These are phyloP conservation scores for Carassius gibelio DNA, from an alignment of 2,113 vertebrate species.

Conservation along the genomic window DNA sequence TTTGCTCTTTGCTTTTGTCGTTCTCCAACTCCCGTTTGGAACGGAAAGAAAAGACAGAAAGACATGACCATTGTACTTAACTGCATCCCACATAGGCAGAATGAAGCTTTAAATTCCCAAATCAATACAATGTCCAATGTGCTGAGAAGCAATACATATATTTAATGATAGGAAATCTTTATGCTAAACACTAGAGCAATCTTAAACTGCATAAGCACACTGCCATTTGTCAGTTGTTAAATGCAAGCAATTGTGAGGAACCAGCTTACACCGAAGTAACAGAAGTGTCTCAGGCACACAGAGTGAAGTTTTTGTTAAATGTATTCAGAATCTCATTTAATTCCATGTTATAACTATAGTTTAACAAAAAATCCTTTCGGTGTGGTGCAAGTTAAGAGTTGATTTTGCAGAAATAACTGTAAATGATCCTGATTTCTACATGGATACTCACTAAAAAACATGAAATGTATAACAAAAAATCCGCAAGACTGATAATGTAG, in stretches of 20 bases:
- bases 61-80: neutral
- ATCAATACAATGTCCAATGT: conserved; percentile 20
- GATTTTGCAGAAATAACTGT: neutral
- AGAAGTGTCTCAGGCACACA: neutral
- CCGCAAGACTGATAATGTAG: neutral
- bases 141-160: conserved; percentile 1
- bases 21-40: neutral
- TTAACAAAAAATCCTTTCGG: neutral
- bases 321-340: neutral
- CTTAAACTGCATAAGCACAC: neutral
- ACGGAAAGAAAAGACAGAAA: neutral
- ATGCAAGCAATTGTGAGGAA: neutral
- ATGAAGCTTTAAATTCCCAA: conserved; percentile 3
- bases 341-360: neutral
- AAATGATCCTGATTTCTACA: neutral
- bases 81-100: neutral
- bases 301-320: neutral
- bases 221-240: conserved; percentile 23
- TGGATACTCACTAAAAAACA: neutral
- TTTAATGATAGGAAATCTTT: conserved; percentile 23
- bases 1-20: neutral
- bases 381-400: neutral
- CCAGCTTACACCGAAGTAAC: neutral
- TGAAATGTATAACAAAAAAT: neutral
- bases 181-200: neutral